Base-by-base conservation (phyloP, 2,113 vertebrate species). In the Mohoua ochrocephala region DNA sequence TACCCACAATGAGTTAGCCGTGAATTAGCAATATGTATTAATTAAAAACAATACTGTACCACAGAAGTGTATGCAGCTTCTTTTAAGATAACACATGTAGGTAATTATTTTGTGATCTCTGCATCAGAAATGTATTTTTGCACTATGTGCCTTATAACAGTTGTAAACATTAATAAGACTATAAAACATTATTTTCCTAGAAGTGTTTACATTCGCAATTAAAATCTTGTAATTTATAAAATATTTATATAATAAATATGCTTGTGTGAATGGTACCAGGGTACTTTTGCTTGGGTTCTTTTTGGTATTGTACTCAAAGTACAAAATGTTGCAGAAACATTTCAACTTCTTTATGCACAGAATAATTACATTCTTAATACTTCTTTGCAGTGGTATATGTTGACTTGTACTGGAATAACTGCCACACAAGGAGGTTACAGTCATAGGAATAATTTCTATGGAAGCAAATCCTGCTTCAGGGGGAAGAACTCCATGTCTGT, bases 51-150 rank as follows among this genome's bases (percentile, higher is more conserved):
- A n/a, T 80, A 93, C 89, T 89, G 84, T 97, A 84, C 85, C 83
- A 91, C 71, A 87, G 61, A 97, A 94, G 39, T 89, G 89, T 89
- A 96, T 96, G 47, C 69, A 95, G 74, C 71, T 97, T 82, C 83
- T 96, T 95, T 94, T 85, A 95, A 96, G 95, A 45, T 95, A 97
- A 84, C 93, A 89, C 65, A 19, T 78, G 61, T 96, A 97, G 84
- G 91, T 92, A 95, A 97, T 91, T 89, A 98, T 97, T 97, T 96
- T 98, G 97, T 98, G 97, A 98, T 98, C 98, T 99, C 98, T 99
- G 98, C 99, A 99, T 99, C 99, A 99, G 98, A 99, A 99, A 98
- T 97, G 96, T 98, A 98, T 97, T 98, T 98, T 98, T 98, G 98
- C 98, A 99, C 99, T 98, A 97, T 99, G 98, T 99, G 98, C 98